Evolutionary conservation across 2,888 invertebrate species (phyloP), one percentile per base, ranked within the genome.

Genomic region (Stramonita haemastoma): DNA sequence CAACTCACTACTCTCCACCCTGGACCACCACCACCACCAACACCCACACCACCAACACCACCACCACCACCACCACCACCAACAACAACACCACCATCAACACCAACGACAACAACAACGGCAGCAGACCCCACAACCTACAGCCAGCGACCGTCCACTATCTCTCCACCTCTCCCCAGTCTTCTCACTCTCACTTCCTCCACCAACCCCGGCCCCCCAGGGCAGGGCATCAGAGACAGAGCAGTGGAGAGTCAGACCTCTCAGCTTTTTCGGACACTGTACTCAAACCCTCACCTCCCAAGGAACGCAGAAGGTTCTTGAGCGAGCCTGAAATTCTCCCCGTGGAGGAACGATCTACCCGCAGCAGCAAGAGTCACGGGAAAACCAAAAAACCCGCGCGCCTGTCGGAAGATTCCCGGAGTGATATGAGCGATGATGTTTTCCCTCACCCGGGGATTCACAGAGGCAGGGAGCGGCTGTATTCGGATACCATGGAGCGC

Each of bases 401-500:
- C n/a, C 4, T 19, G 15, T 73, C 6, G n/a, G 83, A 66, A 29
- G 66, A 34, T 15, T 66, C 36, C 4, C 36, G 29, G 0, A 15
- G n/a, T 2, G 32, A n/a, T 22, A 29, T n/a, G 5, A 57, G n/a
- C 56, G 36, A 84, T 57, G 57, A 17, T 15, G 57, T 34, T 13
- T 46, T 29, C 56, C 32, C 86, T 1, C 19, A n/a, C 17, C 2
- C 46, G 22, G 11, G 56, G 36, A 36, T 32, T n/a, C 83, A 32
- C 0, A 19, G 29, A 4, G 60, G 84, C 13, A 70, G 89, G 17
- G 89, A 89, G 56, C 70, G 85, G 34, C 36, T 89, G 89, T 89
- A 89, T 73, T 73, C 89, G 11, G 89, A 89, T 70, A 32, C 89
- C 22, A 89, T 89, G 89, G 89, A 89, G 85, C 84, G 89, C 70